phyloP scores from a whole-genome alignment of 1,140 invertebrate species.

The Cyrtorhinus lividipennis region DNA sequence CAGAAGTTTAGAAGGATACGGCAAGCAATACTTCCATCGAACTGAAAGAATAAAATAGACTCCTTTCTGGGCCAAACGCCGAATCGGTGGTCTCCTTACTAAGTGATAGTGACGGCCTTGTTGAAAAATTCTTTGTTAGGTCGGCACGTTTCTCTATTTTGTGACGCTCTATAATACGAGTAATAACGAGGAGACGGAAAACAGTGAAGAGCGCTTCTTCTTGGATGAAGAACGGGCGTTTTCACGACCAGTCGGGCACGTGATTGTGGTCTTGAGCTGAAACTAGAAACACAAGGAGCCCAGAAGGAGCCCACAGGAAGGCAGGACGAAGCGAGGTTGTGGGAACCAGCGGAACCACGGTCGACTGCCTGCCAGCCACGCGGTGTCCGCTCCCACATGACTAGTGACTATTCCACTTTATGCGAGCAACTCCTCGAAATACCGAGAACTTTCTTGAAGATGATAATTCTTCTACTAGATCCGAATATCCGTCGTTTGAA shows the following conservation, averaged over 20 bases:
- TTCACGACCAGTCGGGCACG: neutral
- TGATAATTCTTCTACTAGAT: no score
- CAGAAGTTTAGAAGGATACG: no score
- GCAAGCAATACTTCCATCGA: no score
- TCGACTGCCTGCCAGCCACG: constrained; percentile 1
- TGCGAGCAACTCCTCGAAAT: neutral
- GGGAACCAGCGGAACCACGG: neutral
- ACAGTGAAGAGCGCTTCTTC: no score
- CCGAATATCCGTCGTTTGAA: no score
- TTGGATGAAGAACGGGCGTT: neutral
- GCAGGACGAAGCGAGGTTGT: neutral
- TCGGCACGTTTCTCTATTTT: neutral
- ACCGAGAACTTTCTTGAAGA: no score
- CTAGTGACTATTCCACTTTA: neutral
- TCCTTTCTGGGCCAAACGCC: no score
- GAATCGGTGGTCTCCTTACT: no score
- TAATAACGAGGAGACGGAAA: no score
- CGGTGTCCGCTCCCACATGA: constrained; percentile 1
- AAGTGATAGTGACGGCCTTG: no score
- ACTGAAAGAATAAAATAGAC: no score
- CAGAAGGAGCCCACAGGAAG: neutral
- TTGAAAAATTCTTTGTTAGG: neutral
- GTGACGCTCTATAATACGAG: neutral
- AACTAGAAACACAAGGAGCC: no score
- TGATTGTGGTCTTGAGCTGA: neutral